Percentiles rank a stretch among this genome's conserved stretches.
These are phyloP conservation scores for Prionailurus bengalensis DNA, from an alignment of 2,113 vertebrate species.

Conservation along the genomic window DNA sequence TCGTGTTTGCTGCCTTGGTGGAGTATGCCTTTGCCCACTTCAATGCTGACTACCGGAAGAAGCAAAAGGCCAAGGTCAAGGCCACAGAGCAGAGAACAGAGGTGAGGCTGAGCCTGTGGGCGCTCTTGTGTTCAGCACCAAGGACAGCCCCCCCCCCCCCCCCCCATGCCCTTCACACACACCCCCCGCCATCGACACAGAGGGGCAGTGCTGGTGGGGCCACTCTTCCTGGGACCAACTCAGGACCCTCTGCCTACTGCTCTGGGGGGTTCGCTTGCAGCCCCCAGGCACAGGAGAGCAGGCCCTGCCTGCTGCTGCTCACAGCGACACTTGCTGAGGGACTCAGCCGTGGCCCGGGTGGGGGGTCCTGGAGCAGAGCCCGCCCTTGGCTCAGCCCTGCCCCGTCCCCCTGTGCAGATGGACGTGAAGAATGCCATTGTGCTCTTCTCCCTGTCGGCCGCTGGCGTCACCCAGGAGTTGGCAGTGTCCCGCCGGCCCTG, in stretches of 20 bases:
- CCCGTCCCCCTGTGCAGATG: slow-evolving; percentile 86
- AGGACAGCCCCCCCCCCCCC: not conserved
- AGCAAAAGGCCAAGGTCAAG: slow-evolving; percentile 90
- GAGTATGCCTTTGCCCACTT: slow-evolving; percentile 99
- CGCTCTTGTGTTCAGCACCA: not conserved
- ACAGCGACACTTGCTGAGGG: fast-evolving
- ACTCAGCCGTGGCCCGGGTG: not conserved
- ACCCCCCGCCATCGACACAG: not conserved
- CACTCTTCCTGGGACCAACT: not conserved
- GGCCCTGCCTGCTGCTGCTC: not conserved
- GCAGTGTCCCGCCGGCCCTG: slow-evolving; percentile 91
- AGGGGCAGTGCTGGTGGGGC: not conserved
- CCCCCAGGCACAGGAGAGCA: too few relatives aligned
- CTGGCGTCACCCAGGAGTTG: slow-evolving; percentile 95
- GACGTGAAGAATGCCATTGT: slow-evolving; percentile 98
- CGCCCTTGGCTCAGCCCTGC: not conserved
- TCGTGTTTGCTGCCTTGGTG: slow-evolving; percentile 97
- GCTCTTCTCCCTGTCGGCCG: slow-evolving; percentile 95
- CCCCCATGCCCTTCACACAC: not conserved
- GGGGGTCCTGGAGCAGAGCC: not conserved
- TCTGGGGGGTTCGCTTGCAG: too few relatives aligned
- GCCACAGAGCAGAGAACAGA: slow-evolving; percentile 89
- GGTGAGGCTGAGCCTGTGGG: slow-evolving; percentile 84
- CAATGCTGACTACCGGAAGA: slow-evolving; percentile 97
- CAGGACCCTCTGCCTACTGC: not conserved